These are phyloP conservation scores for Caenorhabditis inopinata DNA, from an alignment of 1,140 invertebrate species.

Conservation along the genomic window DNA sequence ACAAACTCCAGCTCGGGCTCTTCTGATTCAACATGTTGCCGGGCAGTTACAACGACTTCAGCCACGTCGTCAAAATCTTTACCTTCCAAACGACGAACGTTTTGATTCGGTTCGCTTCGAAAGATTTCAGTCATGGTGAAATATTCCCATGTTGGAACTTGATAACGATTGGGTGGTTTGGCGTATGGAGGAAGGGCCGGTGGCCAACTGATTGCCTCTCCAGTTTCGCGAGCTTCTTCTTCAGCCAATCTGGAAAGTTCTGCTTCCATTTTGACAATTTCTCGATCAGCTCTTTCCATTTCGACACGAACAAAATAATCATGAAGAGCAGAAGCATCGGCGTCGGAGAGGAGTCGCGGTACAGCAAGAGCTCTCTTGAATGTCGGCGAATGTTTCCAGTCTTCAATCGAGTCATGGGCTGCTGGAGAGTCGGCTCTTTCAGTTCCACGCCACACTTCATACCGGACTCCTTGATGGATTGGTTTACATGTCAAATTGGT, in stretches of 20 bases:
- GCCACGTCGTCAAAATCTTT: conserved; percentile 56
- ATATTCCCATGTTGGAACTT: conserved; percentile 64
- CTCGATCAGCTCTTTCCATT: conserved; percentile 36
- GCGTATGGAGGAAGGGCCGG: conserved; percentile 46
- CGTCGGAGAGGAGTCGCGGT: conserved; percentile 59
- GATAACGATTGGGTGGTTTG: conserved; percentile 60
- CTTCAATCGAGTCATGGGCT: conserved; percentile 56
- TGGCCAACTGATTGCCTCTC: conserved; percentile 54
- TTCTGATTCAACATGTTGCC: conserved; percentile 46
- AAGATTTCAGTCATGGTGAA: conserved; percentile 61
- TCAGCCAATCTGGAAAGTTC: conserved; percentile 42
- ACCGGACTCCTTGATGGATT: conserved; percentile 37
- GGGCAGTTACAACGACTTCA: conserved; percentile 53
- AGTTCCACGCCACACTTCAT: background rate
- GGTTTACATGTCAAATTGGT: conserved; percentile 58
- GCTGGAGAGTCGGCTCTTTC: conserved; percentile 46
- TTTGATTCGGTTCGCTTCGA: conserved; percentile 62
- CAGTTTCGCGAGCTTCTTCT: conserved; percentile 49
- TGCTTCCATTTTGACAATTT: background rate
- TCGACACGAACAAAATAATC: conserved; percentile 62
- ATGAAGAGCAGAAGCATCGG: conserved; percentile 56
- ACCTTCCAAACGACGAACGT: conserved; percentile 52
- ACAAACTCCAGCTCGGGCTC: conserved; percentile 52
- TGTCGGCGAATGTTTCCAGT: conserved; percentile 26
- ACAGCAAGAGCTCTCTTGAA: conserved; percentile 63